phyloP scores from a whole-genome alignment of 2,113 vertebrate genomes.

The Poecile atricapillus region DNA sequence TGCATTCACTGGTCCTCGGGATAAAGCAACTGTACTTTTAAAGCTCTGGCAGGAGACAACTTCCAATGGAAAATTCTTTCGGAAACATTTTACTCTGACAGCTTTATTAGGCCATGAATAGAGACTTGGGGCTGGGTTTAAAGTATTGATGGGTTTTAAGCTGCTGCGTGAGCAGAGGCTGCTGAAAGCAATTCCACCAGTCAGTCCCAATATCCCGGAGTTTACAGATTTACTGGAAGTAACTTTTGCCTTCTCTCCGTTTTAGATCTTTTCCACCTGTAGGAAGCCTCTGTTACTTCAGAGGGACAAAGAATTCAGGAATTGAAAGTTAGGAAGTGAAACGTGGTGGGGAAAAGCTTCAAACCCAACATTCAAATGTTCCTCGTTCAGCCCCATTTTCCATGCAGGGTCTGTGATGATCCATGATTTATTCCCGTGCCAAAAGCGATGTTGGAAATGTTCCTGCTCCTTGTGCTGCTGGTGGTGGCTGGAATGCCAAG shows the following conservation, averaged over 20 bases:
- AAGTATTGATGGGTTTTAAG: neutral
- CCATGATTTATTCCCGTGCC: neutral
- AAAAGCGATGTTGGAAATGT: accelerated
- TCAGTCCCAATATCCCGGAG: neutral
- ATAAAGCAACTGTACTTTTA: conserved; percentile 35
- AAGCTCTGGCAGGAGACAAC: conserved; percentile 23
- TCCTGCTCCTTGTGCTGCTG: neutral
- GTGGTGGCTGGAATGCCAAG: accelerated
- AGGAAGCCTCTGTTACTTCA: neutral
- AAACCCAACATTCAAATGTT: accelerated
- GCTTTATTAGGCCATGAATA: conserved; percentile 41
- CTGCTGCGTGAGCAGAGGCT: neutral
- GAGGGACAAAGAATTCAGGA: neutral
- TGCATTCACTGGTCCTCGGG: neutral
- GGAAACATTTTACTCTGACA: conserved; percentile 45
- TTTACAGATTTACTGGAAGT: neutral
- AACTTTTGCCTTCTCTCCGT: neutral
- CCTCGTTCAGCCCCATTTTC: accelerated
- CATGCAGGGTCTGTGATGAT: accelerated
- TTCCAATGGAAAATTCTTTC: conserved; percentile 25
- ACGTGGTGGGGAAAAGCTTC: accelerated
- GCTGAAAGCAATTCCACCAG: neutral
- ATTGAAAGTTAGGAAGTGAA: neutral
- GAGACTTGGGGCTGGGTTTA: neutral
- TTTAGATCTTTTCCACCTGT: neutral